These are phyloP conservation scores for Zosterops hypoxanthus DNA, from an alignment of 2,113 vertebrate species.

Conservation along the genomic window DNA sequence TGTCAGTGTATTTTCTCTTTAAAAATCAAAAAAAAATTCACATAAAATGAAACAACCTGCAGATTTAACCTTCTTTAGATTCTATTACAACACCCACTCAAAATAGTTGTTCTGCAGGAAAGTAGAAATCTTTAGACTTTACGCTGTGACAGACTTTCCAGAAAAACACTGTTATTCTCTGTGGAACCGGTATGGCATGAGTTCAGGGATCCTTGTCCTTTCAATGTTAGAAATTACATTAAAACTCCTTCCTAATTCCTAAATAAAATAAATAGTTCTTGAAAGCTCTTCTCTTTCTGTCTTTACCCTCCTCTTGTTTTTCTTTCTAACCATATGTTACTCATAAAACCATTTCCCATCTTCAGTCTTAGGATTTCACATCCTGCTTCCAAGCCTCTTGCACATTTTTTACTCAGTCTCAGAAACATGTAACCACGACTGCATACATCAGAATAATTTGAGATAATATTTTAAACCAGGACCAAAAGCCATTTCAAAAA, in stretches of 20 bases:
- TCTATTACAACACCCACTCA: neutral
- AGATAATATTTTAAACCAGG: neutral
- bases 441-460: neutral
- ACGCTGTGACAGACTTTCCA: neutral
- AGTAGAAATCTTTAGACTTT: neutral
- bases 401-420: neutral
- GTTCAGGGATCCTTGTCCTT: neutral
- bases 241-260: neutral
- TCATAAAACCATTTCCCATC: neutral
- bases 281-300: neutral
- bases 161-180: neutral
- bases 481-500: neutral
- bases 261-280: neutral
- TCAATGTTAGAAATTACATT: neutral
- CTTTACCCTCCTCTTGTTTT: neutral
- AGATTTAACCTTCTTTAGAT: neutral
- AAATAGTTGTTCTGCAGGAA: neutral
- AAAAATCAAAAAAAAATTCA: neutral
- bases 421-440: neutral
- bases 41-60: neutral
- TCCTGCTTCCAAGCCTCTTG: neutral
- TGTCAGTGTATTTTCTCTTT: neutral
- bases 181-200: neutral
- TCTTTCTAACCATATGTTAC: neutral
- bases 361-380: neutral